Evolutionary conservation across 30 jellyfish, hydroid and myxozoan species (phyloP).

Genomic region (Hydractinia symbiolongicarpus): DNA sequence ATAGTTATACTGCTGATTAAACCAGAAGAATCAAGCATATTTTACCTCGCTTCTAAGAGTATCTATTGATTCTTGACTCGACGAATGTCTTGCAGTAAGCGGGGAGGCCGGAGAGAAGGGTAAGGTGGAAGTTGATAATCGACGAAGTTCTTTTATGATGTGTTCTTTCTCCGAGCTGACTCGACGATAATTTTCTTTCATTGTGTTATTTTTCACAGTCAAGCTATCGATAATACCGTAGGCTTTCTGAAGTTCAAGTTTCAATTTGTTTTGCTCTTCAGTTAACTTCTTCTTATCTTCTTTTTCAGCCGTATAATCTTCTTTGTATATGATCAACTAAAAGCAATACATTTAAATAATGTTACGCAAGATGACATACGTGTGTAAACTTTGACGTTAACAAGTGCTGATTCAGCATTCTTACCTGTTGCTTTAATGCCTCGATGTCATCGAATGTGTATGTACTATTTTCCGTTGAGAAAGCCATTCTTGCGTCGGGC

Average conservation of each 20-base stretch:
- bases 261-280: constrained; percentile 10
- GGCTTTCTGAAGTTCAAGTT: constrained; percentile 24
- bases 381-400: too few relatives aligned
- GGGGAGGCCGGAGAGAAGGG: constrained; percentile 55
- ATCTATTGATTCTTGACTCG: constrained; percentile 3
- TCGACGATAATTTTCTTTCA: constrained; percentile 25
- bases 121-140: constrained; percentile 42
- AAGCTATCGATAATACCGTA: constrained; percentile 13
- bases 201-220: constrained; percentile 31
- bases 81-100: not conserved
- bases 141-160: constrained; percentile 38
- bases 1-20: not conserved
- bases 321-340: constrained; percentile 41
- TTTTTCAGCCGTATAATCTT: constrained; percentile 45
- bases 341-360: not conserved
- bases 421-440: constrained; percentile 62
- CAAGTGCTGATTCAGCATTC: not conserved
- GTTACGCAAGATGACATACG: not conserved
- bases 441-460: constrained; percentile 45
- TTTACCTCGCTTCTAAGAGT: not conserved
- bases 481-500: not conserved
- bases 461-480: not conserved
- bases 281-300: constrained; percentile 38
- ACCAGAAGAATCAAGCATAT: not conserved
- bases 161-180: constrained; percentile 51